Evolutionary conservation across 2,113 vertebrate genomes (phyloP).

Genomic region (Lepus europaeus): DNA sequence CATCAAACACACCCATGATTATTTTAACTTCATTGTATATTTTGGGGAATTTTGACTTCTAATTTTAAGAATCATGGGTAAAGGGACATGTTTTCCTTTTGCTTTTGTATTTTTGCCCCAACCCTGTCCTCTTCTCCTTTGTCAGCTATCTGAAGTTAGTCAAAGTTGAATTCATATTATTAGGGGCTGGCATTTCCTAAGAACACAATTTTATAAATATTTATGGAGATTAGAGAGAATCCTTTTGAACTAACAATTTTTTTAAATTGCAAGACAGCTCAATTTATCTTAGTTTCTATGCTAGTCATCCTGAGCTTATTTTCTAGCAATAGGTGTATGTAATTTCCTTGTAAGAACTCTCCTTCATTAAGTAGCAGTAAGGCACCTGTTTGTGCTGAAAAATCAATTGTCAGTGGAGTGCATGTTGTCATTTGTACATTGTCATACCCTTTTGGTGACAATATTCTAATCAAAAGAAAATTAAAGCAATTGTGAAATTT

Average conservation of each 20-base stretch:
- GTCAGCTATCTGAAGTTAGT: not conserved
- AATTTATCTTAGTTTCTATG: not conserved
- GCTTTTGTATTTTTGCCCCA: not conserved
- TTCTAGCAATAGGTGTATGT: not conserved
- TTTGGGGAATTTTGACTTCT: not conserved
- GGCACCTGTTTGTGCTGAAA: not conserved
- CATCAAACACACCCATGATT: not conserved
- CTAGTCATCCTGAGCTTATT: not conserved
- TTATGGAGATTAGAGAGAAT: not conserved
- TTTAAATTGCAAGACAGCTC: not conserved
- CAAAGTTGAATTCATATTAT: not conserved
- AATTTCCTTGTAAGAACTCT: not conserved
- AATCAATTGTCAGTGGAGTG: not conserved
- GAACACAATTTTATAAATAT: constrained; percentile 2
- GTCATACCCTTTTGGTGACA: not conserved
- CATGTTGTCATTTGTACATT: not conserved
- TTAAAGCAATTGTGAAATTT: not conserved
- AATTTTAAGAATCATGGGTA: not conserved
- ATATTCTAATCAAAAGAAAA: not conserved
- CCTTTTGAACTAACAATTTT: constrained; percentile 48
- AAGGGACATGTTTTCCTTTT: not conserved
- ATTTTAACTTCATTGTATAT: not conserved
- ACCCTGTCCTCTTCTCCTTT: rapidly evolving
- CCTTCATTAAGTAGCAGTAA: not conserved
- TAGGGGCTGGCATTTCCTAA: not conserved